Percentiles rank a stretch among this genome's conserved stretches.
phyloP scores from a whole-genome alignment of 2,888 invertebrate species.

The Tetramorium bicarinatum region DNA sequence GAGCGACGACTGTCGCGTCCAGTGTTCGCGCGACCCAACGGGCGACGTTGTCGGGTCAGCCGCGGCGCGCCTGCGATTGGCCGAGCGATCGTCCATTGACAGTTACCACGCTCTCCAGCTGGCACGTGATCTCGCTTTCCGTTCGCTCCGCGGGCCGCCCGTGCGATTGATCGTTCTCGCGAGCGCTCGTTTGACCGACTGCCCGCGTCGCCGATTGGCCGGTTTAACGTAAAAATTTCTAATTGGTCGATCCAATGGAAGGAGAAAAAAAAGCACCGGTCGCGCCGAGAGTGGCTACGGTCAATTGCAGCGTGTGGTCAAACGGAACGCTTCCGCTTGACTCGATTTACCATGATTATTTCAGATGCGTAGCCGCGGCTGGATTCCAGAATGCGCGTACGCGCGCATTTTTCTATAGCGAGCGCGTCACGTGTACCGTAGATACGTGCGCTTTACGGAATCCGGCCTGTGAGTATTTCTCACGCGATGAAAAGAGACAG shows the following conservation, averaged over 20 bases:
- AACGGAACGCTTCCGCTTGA: neutral
- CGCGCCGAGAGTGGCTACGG: no score
- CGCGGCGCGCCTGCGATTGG: slow-evolving; percentile 60
- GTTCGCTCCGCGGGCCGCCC: slow-evolving; percentile 59
- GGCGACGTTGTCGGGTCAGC: slow-evolving; percentile 83
- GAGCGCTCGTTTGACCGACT: neutral
- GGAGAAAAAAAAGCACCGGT: neutral
- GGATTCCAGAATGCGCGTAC: no score
- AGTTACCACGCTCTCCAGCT: slow-evolving; percentile 65
- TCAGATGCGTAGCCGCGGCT: no score
- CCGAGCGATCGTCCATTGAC: slow-evolving; percentile 71
- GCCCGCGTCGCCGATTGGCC: neutral
- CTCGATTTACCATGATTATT: no score
- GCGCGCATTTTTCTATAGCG: no score
- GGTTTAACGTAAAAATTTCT: neutral
- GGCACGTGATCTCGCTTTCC: slow-evolving; percentile 71
- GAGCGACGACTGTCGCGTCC: slow-evolving; percentile 57
- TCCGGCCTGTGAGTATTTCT: no score
- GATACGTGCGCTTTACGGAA: no score
- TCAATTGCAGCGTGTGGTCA: no score
- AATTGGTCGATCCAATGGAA: neutral
- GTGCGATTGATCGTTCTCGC: neutral
- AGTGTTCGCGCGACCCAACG: slow-evolving; percentile 69
- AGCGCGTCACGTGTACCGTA: no score
- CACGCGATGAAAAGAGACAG: no score